Conservation (phyloP, 2,888 invertebrate genomes). For the Acleris laterana region DNA sequence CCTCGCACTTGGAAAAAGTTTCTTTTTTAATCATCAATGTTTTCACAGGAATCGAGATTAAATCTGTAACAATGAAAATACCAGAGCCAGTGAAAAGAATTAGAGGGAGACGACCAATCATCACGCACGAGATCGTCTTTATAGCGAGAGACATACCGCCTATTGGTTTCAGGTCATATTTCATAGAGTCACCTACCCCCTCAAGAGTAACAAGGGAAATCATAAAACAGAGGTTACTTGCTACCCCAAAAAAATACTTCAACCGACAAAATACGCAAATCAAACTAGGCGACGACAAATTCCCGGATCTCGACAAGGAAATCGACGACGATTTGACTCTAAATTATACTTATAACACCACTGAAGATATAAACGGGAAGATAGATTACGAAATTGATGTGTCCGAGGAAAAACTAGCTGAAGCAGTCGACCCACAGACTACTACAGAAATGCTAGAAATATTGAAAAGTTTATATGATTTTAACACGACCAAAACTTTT, state of each 20-base stretch:
- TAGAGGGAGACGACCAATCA: slow-evolving; percentile 78
- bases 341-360: background rate
- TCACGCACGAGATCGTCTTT: slow-evolving; percentile 88
- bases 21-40: no score
- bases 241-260: background rate
- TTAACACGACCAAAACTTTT: no score
- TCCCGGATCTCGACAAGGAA: background rate
- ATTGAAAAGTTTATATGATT: no score
- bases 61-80: slow-evolving; percentile 86
- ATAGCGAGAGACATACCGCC: slow-evolving; percentile 86
- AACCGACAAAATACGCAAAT: background rate
- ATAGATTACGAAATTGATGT: no score
- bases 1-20: no score
- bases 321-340: background rate
- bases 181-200: slow-evolving; percentile 58
- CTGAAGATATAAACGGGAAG: background rate
- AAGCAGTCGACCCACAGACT: no score
- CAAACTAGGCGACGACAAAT: background rate
- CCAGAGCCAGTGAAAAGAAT: slow-evolving; percentile 81
- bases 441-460: no score
- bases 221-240: slow-evolving; percentile 25
- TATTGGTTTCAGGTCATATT: slow-evolving; percentile 87
- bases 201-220: slow-evolving; percentile 53
- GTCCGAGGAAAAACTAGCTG: no score
- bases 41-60: slow-evolving; percentile 75